Base-by-base conservation (phyloP, 2,888 invertebrate species). In the Drosophila phalerata region DNA sequence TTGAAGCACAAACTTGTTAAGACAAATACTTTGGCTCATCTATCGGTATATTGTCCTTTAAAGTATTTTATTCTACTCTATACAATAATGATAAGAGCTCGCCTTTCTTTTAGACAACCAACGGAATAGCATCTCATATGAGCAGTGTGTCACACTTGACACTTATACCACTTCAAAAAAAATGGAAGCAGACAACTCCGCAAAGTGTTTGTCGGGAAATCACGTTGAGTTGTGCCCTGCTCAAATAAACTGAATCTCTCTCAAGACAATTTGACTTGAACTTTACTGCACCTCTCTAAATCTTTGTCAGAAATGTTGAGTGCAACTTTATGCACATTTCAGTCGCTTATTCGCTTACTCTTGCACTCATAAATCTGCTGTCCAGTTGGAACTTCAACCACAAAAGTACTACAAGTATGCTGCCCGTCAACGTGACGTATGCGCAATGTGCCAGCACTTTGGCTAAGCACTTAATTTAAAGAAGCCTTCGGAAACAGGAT, bases 401-500 rank as follows among this genome's bases (percentile, higher is more conserved):
- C 40, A 69, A 69, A 40, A 19, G 43, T 57, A 53, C 38, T 10
- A 55, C n/a, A 32, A 43, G 17, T 61, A 45, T 25, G n/a, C 53
- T 53, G 55, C 34, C 74, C 34, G 79, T 55, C 79, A 63, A 82
- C 88, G 67, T 88, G 83, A 84, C 86, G 83, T 84, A 84, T 88
- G 74, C 73, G 86, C 77, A 82, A 82, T 82, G 58, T 73, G 71
- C 48, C 72, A 66, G 30, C 70, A 55, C 47, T 56, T 56, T 25
- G 65, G 58, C 57, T 49, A 55, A 73, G 71, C 60, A 81, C 79
- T 74, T 77, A 66, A 79, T 86, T 86, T 73, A 87, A 75, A 67
- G 69, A 69, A 66, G 67, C 74, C 67, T 77, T 79, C 71, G 68
- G 49, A 73, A 77, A 66, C 78, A 73, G 69, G 55, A 45, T 3